These are phyloP conservation scores for Drosophila lacertosa DNA, from an alignment of 1,140 invertebrate genomes.

Conservation along the genomic window DNA sequence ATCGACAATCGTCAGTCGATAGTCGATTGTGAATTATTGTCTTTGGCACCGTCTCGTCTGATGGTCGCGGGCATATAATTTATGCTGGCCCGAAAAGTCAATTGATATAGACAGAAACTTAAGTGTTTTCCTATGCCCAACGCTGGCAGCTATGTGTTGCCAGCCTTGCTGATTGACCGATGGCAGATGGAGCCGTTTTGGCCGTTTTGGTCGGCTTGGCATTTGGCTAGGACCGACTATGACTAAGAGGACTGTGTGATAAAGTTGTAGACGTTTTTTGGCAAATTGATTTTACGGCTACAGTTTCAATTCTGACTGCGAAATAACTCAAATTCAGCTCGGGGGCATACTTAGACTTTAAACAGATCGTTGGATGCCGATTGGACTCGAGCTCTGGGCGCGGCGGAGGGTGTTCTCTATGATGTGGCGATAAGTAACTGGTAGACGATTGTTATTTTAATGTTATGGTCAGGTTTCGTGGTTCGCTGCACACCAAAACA, in stretches of 20 bases:
- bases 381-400: conserved; percentile 40
- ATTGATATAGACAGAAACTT: conserved; percentile 75
- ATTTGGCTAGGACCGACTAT: conserved; percentile 60
- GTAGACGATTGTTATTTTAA: conserved; percentile 80
- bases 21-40: conserved; percentile 71
- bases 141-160: conserved; percentile 36
- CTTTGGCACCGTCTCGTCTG: conserved; percentile 64
- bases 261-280: conserved; percentile 80
- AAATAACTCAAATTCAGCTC: conserved; percentile 75
- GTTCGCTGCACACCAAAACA: conserved; percentile 45
- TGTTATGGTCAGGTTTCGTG: conserved; percentile 66
- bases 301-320: conserved; percentile 56
- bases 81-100: conserved; percentile 75
- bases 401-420: conserved; percentile 23
- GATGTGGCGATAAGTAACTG: conserved; percentile 74
- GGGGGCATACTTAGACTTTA: conserved; percentile 79
- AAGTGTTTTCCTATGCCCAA: conserved; percentile 65
- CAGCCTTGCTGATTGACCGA: conserved; percentile 40
- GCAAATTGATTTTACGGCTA: conserved; percentile 79
- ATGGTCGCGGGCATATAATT: conserved; percentile 53
- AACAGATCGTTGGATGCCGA: conserved; percentile 73
- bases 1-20: conserved; percentile 28
- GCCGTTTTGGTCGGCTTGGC: conserved; percentile 12
- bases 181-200: conserved; percentile 66
- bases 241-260: conserved; percentile 54